Conservation (phyloP, 1,140 invertebrate genomes). For the Heliconius congener region DNA sequence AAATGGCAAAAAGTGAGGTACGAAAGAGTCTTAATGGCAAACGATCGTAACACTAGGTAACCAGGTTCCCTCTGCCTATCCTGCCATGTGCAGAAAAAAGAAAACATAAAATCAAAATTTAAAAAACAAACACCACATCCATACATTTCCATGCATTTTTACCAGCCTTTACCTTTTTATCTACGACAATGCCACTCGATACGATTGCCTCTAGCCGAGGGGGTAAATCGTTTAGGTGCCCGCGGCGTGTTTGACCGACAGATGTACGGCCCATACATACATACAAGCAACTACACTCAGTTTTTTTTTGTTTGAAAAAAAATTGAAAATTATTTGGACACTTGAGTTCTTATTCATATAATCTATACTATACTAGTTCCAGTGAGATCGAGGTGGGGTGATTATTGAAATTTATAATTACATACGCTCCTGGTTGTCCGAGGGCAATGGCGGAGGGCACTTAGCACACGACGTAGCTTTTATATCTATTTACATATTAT, state of each 20-base stretch:
- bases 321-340: conserved; percentile 59
- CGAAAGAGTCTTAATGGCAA: too few species aligned
- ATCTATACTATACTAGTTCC: background rate
- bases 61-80: too few species aligned
- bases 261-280: conserved; percentile 50
- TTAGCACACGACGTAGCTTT: background rate
- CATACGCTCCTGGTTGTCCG: conserved; percentile 12
- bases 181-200: conserved; percentile 65
- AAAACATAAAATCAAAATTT: background rate
- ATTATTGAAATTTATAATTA: conserved; percentile 23
- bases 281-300: conserved; percentile 42
- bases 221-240: conserved; percentile 49
- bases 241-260: conserved; percentile 56
- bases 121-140: conserved; percentile 40
- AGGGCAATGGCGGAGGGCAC: background rate
- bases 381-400: conserved; percentile 15
- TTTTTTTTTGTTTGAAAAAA: conserved; percentile 56
- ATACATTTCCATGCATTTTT: conserved; percentile 14
- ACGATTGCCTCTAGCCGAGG: conserved; percentile 62
- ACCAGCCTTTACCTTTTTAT: conserved; percentile 64
- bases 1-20: too few species aligned
- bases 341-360: conserved; percentile 47
- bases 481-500: background rate
- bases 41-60: too few species aligned
- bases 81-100: too few species aligned